Conservation (phyloP, 2,888 invertebrate species). For the Amphipyra berbera region DNA sequence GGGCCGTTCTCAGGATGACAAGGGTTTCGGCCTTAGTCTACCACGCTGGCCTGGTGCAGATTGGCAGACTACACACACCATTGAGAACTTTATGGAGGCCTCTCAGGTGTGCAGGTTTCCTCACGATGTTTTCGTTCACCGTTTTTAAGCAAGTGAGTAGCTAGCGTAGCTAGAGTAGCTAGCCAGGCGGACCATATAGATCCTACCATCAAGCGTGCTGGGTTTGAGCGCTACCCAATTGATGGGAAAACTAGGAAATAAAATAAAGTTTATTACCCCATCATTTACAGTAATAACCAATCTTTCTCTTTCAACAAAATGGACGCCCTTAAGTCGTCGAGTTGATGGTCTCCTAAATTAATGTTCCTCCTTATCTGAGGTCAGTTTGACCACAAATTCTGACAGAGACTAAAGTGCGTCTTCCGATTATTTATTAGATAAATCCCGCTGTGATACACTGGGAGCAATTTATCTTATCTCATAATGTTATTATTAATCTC, state of each 20-base stretch:
- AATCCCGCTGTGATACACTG: slow-evolving; percentile 10
- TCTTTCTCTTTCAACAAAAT: slow-evolving; percentile 34
- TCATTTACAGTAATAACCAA: slow-evolving; percentile 24
- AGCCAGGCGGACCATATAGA: no score
- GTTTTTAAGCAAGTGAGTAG: no score
- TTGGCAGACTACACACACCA: no score
- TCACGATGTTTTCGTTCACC: no score
- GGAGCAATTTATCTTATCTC: slow-evolving; percentile 11
- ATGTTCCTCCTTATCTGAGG: slow-evolving; percentile 32
- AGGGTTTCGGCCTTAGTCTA: no score
- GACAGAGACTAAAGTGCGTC: slow-evolving; percentile 28
- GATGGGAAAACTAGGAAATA: neutral
- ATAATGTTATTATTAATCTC: slow-evolving; percentile 13
- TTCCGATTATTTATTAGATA: slow-evolving; percentile 45
- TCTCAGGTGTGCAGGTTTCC: no score
- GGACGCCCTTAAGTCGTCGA: slow-evolving; percentile 1
- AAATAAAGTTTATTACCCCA: slow-evolving; percentile 26
- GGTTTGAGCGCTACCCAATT: no score
- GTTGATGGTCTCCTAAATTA: slow-evolving; percentile 23
- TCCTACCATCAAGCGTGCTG: no score
- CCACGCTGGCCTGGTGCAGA: no score
- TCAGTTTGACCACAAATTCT: slow-evolving; percentile 34
- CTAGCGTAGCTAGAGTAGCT: no score
- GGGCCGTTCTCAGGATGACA: no score
- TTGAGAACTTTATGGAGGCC: no score